These are phyloP conservation scores for Malaclemys terrapin DNA, from an alignment of 2,113 vertebrate species.

Conservation along the genomic window DNA sequence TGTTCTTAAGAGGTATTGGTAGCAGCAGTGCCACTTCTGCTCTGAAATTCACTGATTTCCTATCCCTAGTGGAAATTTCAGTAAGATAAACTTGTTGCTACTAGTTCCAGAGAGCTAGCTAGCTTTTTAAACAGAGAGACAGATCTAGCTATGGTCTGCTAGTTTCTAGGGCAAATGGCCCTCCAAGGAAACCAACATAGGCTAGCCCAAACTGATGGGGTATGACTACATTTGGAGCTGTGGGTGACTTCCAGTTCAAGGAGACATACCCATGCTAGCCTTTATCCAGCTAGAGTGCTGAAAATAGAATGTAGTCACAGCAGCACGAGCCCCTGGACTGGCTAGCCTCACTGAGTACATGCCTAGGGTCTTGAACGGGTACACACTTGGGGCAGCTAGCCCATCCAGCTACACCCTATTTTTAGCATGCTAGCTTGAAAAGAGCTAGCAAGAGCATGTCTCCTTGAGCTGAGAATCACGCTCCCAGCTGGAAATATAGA, in stretches of 20 bases:
- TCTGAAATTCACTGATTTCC: slow-evolving; percentile 28
- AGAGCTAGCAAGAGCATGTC: neutral
- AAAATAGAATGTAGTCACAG: neutral
- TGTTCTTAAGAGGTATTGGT: neutral
- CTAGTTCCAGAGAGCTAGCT: neutral
- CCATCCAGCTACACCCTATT: neutral
- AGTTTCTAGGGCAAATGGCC: neutral
- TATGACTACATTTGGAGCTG: neutral
- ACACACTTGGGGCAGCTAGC: neutral
- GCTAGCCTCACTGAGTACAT: neutral
- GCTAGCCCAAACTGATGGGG: neutral
- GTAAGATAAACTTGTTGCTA: slow-evolving; percentile 3
- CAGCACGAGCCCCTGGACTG: neutral
- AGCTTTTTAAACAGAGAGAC: neutral
- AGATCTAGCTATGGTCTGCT: neutral
- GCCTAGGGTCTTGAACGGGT: neutral
- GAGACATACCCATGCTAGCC: neutral
- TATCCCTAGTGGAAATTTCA: slow-evolving; percentile 38
- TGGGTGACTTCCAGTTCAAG: neutral
- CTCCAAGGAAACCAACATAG: neutral
- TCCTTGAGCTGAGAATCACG: no score
- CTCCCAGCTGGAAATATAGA: no score
- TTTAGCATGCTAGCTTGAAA: neutral
- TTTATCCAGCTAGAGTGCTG: neutral
- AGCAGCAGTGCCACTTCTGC: neutral